Base-by-base conservation (phyloP, 2,113 vertebrate genomes). In the Nettapus auritus region DNA sequence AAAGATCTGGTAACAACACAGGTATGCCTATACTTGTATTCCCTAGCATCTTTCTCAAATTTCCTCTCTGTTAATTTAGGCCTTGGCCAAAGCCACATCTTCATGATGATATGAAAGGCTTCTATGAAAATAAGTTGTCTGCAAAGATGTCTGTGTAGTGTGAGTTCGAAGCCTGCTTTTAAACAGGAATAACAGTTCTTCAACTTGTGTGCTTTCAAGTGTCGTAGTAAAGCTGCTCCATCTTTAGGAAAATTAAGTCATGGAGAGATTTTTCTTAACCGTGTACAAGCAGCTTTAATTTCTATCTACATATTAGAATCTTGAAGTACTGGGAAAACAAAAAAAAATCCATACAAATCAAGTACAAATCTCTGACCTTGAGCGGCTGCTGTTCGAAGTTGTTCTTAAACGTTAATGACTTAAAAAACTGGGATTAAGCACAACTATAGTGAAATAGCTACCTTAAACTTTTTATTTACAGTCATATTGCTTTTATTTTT, bases 401-500 rank as follows among this genome's bases (percentile, higher is more conserved):
- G 7, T n/a, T 70, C 55, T 86, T 77, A 36, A 63, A 59, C 38
- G 9, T 1, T 15, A 85, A 31, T 46, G 21, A 40, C 34, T 56
- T n/a, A 34, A 52, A 64, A 56, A 38, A 28, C 2, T 22, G 22
- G 55, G 62, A 55, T 34, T 55, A 53, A 57, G 60, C 17, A 29
- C 31, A 77, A 75, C 20, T 38, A 23, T 2, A 78, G 42, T 42
- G 55, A 83, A 93, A 38, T 7, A 82, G 9, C 36, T 71, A 53
- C 69, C 74, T 62, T 11, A 92, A 82, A 84, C 89, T 13, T 82
- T 75, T 83, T 96, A 95, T 94, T 95, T 96, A 95, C 88, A 92
- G 75, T 81, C 63, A 75, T 92, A 89, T 55, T 80, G 90, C 70
- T 93, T 94, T 93, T 96, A 95, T 96, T 96, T 96, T 93, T 93